Conservation (phyloP, 2,888 invertebrate genomes). For the Ecliptopera silaceata region DNA sequence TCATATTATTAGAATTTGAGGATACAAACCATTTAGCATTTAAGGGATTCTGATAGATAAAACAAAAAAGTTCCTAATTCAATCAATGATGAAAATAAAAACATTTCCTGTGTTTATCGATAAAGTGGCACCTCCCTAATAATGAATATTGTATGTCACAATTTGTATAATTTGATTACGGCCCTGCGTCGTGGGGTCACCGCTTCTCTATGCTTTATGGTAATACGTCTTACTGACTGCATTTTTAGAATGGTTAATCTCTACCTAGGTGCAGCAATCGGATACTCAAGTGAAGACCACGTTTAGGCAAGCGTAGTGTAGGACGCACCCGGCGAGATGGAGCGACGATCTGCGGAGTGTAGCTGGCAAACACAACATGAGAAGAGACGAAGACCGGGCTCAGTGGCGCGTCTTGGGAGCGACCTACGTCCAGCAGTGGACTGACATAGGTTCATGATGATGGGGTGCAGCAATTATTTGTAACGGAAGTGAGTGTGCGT, state of each 20-base stretch:
- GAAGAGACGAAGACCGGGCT: too few species aligned
- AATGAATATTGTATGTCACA: conserved; percentile 81
- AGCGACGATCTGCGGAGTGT: too few species aligned
- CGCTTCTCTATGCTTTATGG: conserved; percentile 11
- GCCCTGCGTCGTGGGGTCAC: conserved; percentile 45
- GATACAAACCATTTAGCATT: too few species aligned
- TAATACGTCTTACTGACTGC: conserved; percentile 11
- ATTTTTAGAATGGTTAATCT: not conserved
- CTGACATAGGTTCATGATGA: too few species aligned
- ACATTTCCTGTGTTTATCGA: not conserved
- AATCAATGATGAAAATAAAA: not conserved
- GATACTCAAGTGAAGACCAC: not conserved
- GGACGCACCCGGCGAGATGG: too few species aligned
- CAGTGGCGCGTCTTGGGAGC: too few species aligned
- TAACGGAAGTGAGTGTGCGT: conserved; percentile 46
- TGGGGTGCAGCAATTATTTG: conserved; percentile 30
- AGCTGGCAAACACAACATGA: too few species aligned
- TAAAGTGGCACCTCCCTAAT: conserved; percentile 53
- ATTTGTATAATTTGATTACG: conserved; percentile 82
- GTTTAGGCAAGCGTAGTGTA: not conserved
- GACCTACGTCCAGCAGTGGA: too few species aligned
- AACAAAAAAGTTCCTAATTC: too few species aligned
- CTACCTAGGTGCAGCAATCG: too few species aligned
- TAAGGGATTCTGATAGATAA: too few species aligned
- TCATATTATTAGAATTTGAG: too few species aligned